Evolutionary conservation across 2,797 vertebrate species (phyloP), one percentile per base, ranked within the genome.

Genomic region (Sphaeramia orbicularis): DNA sequence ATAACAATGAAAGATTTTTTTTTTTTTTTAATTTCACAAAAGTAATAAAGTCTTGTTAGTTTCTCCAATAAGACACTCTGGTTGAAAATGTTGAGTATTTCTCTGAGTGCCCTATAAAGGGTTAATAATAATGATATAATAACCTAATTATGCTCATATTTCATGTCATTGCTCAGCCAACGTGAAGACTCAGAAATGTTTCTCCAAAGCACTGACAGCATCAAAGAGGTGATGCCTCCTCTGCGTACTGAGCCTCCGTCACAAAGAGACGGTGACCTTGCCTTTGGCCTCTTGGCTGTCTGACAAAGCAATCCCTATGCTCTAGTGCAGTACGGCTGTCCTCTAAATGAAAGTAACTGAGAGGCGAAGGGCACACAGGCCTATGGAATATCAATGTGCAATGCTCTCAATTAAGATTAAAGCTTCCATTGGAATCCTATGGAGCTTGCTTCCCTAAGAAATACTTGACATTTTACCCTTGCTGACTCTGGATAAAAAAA

Each of bases 341-440:
- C 92, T 93, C 90, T 89, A 93, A 93, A 92, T 91, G 92, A 89
- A 93, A 93, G 91, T 91, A 92, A 89, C 90, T 84, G 86, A 89
- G 91, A 91, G 86, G 87, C 87, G 90, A 93, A 93, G 92, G 92
- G 91, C 91, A 92, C 87, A 88, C 83, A 91, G 87, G 90, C 91
- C 90, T 87, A 90, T 91, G 92, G 92, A 93, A 93, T 93, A 93
- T 93, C 91, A 93, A 93, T 92, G 91, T 89, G 90, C 68, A 80
- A 91, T 88, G 92, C 91, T 93, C 92, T 92, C 91, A 92, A 91
- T 93, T 92, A 92, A 92, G 92, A 93, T 93, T 92, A 93, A 91
- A 92, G 91, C 91, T 88, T 89, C 60, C 78, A 93, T 92, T 89
- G 83, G 89, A 92, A 86, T 89, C 91, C 89, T 93, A 89, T 87